These are phyloP conservation scores for Aphis gossypii DNA, from an alignment of 1,140 invertebrate genomes.

Conservation along the genomic window DNA sequence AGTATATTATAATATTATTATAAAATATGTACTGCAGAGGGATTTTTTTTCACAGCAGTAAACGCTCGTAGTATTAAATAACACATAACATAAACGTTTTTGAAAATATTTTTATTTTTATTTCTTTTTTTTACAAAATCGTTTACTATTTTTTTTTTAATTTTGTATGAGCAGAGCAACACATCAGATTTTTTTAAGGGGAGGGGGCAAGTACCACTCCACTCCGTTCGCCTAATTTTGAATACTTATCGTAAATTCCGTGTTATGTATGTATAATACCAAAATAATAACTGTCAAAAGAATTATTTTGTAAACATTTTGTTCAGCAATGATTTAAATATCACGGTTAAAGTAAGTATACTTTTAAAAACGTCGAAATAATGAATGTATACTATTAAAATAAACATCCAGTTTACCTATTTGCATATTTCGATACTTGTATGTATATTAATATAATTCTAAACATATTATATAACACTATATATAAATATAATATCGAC, in stretches of 20 bases:
- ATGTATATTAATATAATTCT: background rate
- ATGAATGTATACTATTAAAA: background rate
- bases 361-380: background rate
- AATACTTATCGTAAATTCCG: background rate
- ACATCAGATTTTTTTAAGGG: no score
- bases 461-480: background rate
- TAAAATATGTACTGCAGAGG: background rate
- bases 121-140: no score
- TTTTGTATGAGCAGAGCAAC: background rate
- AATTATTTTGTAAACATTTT: background rate
- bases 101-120: no score
- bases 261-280: background rate
- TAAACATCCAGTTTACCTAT: background rate
- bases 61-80: no score
- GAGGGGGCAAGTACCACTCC: background rate
- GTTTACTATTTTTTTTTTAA: background rate
- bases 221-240: background rate
- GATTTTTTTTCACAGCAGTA: no score
- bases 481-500: background rate
- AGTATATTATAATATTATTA: background rate
- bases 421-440: background rate
- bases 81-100: no score
- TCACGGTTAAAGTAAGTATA: background rate
- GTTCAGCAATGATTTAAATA: background rate
- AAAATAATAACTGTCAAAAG: background rate